Evolutionary conservation across 2,113 vertebrate species (phyloP).

Genomic region (Alces alces): DNA sequence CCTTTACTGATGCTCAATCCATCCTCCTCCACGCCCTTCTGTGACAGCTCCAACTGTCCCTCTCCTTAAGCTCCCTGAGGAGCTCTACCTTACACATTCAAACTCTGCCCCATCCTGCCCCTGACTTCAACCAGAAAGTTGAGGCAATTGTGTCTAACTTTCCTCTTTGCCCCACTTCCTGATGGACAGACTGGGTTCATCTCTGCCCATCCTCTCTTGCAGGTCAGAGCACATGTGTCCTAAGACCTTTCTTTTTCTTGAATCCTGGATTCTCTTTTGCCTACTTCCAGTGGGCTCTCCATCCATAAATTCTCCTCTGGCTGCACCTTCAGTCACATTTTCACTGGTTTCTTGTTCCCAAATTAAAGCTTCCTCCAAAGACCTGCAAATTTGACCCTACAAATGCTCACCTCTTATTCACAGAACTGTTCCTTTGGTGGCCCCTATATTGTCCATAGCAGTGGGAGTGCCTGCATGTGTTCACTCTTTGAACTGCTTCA

Average conservation of each 20-base stretch:
- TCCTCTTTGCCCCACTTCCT: background rate
- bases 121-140: background rate
- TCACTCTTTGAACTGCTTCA: background rate
- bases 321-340: background rate
- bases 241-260: too few species aligned
- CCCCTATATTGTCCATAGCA: background rate
- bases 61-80: background rate
- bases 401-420: background rate
- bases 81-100: background rate
- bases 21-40: background rate
- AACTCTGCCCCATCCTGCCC: background rate
- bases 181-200: background rate
- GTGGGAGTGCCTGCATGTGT: background rate
- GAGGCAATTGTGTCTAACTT: background rate
- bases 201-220: background rate
- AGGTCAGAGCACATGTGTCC: background rate
- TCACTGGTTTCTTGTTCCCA: background rate
- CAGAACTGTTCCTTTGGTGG: background rate
- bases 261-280: background rate
- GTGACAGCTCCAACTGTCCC: background rate
- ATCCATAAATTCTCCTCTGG: background rate
- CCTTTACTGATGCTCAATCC: background rate
- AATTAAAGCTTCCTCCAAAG: background rate
- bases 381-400: background rate
- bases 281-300: background rate